Base-by-base conservation (phyloP, 1,140 invertebrate genomes). In the Drosophila ficusphila region DNA sequence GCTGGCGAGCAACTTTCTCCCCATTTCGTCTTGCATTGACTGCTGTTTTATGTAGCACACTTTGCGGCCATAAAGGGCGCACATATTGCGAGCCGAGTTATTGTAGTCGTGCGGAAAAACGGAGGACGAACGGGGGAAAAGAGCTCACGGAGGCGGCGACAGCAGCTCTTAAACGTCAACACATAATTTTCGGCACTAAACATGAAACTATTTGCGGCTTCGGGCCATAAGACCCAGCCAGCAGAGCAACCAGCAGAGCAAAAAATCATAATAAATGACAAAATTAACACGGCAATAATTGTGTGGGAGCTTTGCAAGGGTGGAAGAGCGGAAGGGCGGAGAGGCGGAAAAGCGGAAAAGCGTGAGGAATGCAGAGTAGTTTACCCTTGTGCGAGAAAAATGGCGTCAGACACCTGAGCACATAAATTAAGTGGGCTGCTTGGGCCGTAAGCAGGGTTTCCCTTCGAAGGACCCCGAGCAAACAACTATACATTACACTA, bases 221-320 rank as follows among this genome's bases (percentile, higher is more conserved):
- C 42, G 23, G 56, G 64, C 56, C 68, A 48, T 18, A 27, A 42
- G 33, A 36, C 46, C 33, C 27, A 33, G 31, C 39, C 38, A 19
- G 11, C 44, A n/a, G n/a, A n/a, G n/a, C 3, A 19, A 7, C 14
- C 29, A 29, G 11, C n/a, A 18, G 11, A 36, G 29, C 21, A 14
- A 57, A 44, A 64, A 67, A 73, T 77, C 82, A 86, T 82, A 82
- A 86, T 86, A 82, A 86, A 88, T 88, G 82, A 86, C 76, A 73
- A 69, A 88, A 86, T 88, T 86, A 86, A 82, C 77, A 88, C 69
- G 60, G 68, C 60, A 88, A 82, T 86, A 86, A 86, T 88, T 86
- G 73, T 65, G 82, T 31, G 42, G 49, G 9, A 31, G n/a, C n/a
- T n/a, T n/a, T n/a, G n/a, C n/a, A n/a, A n/a, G n/a, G n/a, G n/a